phyloP scores from a whole-genome alignment of 1,140 invertebrate genomes.

The Lasioglossum albipes region DNA sequence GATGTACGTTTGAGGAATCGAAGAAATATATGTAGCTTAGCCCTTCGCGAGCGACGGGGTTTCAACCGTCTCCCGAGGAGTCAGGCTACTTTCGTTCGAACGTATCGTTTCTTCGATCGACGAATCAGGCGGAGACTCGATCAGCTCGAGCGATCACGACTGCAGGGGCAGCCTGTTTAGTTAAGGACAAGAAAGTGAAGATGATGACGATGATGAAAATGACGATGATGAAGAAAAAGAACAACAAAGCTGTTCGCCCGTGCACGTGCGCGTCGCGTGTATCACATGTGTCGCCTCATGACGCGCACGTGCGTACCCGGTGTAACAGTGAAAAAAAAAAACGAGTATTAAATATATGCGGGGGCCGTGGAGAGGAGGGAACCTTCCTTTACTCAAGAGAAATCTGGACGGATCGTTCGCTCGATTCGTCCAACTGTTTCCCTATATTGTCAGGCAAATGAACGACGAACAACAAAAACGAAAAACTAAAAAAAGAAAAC shows the following conservation, averaged over 20 bases:
- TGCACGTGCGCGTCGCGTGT: constrained; percentile 58
- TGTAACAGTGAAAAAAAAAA: constrained; percentile 63
- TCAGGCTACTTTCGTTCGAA: constrained; percentile 35
- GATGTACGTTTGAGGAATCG: constrained; percentile 13
- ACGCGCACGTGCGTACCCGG: constrained; percentile 58
- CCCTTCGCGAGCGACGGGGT: not conserved
- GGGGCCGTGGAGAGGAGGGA: constrained; percentile 79
- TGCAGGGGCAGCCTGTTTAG: constrained; percentile 67
- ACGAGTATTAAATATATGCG: constrained; percentile 79
- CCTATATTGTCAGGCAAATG: constrained; percentile 32
- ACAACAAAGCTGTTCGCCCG: constrained; percentile 65
- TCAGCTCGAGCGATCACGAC: constrained; percentile 41
- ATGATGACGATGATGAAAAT: constrained; percentile 32
- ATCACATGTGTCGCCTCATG: constrained; percentile 1
- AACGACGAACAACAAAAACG: constrained; percentile 20
- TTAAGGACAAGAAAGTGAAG: constrained; percentile 45
- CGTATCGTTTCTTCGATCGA: constrained; percentile 29
- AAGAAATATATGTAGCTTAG: not conserved
- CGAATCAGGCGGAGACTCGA: constrained; percentile 21
- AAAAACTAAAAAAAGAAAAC: not conserved
- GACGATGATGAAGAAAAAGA: constrained; percentile 36
- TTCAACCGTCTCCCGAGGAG: not conserved
- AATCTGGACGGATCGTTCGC: constrained; percentile 15
- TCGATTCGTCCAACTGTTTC: constrained; percentile 32
- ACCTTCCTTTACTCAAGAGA: constrained; percentile 71